Conservation (phyloP, 2,888 invertebrate species). For the Polydrusus tereticollis region DNA sequence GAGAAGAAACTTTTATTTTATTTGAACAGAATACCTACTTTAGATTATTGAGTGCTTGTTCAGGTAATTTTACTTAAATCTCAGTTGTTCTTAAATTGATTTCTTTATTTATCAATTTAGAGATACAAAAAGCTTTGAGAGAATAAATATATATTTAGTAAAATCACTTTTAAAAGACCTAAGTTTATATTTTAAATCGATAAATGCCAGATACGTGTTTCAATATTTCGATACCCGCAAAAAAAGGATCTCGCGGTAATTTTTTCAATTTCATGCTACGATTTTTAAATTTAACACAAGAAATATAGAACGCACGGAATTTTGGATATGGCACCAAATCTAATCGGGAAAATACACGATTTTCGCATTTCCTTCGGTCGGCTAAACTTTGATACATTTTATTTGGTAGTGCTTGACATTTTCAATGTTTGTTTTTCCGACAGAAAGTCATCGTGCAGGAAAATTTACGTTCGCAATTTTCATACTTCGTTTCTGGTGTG, state of each 20-base stretch:
- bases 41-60: no score
- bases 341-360: constrained; percentile 50
- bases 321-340: constrained; percentile 36
- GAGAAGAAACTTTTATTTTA: no score
- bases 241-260: constrained; percentile 12
- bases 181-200: neutral
- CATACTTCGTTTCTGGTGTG: constrained; percentile 42
- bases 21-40: no score
- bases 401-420: constrained; percentile 49
- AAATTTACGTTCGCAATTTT: constrained; percentile 49
- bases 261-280: constrained; percentile 23
- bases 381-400: constrained; percentile 52
- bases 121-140: no score
- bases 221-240: neutral
- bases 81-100: no score
- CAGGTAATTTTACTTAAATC: no score
- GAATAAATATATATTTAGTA: no score
- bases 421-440: constrained; percentile 51
- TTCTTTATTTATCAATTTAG: no score
- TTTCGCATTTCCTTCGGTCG: constrained; percentile 48
- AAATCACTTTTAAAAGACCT: neutral
- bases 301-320: constrained; percentile 30
- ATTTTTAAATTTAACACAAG: constrained; percentile 36
- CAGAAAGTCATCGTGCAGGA: constrained; percentile 48
- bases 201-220: neutral